Evolutionary conservation across 2,113 vertebrate genomes (phyloP), one percentile per base, ranked within the genome.

Genomic region (Neotoma lepida): DNA sequence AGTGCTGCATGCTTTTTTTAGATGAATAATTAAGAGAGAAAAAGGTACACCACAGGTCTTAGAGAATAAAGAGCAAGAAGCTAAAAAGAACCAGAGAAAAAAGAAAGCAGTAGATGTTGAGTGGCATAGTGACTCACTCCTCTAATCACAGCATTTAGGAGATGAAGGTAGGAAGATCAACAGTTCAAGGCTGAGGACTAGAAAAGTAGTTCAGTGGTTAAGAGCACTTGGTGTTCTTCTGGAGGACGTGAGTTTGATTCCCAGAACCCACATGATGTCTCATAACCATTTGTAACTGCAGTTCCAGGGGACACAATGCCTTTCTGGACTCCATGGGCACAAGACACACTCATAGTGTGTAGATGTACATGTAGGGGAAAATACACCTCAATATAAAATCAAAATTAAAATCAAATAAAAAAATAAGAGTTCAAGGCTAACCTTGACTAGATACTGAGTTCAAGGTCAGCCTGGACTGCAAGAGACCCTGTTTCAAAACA

Each of bases 71-170:
- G 58, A 90, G 2, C 46, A 94, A 91, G 71, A 90, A 78, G 66
- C 28, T 61, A 71, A 33, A 73, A 49, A 63, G 35, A 95, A 80
- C n/a, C 51, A 81, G 39, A 71, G 85, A 90, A 93, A 91, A 70
- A n/a, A 76, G 66, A 63, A 89, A 64, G 51, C 13, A 4, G 28
- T 44, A 71, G 6, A 26, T 51, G 20, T 9, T 51, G 26, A 4
- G 24, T 44, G 13, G 44, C 7, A 35, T 51, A 51, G 30, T 70
- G 30, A 15, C 44, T 30, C 22, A 54, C 22, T 22, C 22, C 44
- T 68, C 9, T 68, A n/a, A 86, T 39, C 20, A 6, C 46, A 51
- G 20, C 3, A 86, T 20, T 35, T 86, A 63, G 30, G 61, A 68
- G 44, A 68, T 68, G 18, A 68, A 86, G 63, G 39, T 30, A 86